Conservation (phyloP, 1,140 invertebrate species). For the Brachionus angularis region DNA sequence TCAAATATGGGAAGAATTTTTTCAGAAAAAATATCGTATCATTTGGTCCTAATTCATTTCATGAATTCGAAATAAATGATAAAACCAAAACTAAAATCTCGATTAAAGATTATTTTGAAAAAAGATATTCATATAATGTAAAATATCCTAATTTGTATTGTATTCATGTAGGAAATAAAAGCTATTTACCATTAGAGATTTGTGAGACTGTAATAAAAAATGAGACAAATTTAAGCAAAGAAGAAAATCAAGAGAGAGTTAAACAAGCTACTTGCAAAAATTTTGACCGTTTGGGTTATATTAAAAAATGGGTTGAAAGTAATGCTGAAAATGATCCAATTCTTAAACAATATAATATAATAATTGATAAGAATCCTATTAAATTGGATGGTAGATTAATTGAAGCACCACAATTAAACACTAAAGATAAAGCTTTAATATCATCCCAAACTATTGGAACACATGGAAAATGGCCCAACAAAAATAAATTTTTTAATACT, state of each 20-base stretch:
- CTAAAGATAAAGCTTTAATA: slow-evolving; percentile 55
- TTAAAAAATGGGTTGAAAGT: neutral
- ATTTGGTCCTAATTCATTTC: neutral
- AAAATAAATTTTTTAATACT: slow-evolving; percentile 97
- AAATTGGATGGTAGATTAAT: slow-evolving; percentile 95
- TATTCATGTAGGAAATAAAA: neutral
- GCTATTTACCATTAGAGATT: neutral
- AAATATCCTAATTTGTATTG: neutral
- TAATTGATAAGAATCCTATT: slow-evolving; percentile 96
- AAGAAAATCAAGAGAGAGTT: neutral
- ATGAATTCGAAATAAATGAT: neutral
- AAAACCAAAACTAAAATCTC: neutral
- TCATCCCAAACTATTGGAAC: neutral
- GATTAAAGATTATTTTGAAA: neutral
- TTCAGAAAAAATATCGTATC: neutral
- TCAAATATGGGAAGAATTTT: neutral
- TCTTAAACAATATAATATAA: slow-evolving; percentile 95
- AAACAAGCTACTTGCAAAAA: neutral
- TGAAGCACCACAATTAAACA: slow-evolving; percentile 95
- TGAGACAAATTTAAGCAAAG: neutral
- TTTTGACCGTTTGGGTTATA: neutral
- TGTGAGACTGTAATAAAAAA: neutral
- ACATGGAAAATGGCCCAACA: slow-evolving; percentile 99
- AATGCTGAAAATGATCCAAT: slow-evolving; percentile 70
- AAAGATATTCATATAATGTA: neutral